Percentiles rank a stretch among this genome's conserved stretches.
Conservation (phyloP, 2,797 vertebrate species). For the Australoheros facetus region DNA sequence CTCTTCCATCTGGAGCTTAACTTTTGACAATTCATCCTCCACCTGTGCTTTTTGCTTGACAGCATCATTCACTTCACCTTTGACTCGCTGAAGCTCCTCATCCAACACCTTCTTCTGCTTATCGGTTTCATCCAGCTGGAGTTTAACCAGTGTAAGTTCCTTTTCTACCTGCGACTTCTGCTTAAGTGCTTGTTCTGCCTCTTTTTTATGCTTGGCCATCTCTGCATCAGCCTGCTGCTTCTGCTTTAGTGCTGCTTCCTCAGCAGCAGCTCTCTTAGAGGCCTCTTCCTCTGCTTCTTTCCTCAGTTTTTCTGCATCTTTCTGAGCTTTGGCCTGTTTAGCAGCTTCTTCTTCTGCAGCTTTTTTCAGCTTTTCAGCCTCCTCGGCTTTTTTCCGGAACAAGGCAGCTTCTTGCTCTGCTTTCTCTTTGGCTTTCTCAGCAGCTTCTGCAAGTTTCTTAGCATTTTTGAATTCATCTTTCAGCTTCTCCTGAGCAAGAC, state of each 20-base stretch:
- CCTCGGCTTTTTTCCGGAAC: constrained; percentile 88
- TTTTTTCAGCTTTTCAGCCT: constrained; percentile 89
- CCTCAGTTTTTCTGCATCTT: constrained; percentile 86
- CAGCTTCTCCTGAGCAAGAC: constrained; percentile 86
- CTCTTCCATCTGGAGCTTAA: constrained; percentile 93
- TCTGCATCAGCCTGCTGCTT: constrained; percentile 89
- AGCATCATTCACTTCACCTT: constrained; percentile 88
- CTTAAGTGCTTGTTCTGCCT: constrained; percentile 88
- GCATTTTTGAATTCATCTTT: constrained; percentile 87
- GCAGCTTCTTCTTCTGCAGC: constrained; percentile 88
- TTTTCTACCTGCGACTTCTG: constrained; percentile 93
- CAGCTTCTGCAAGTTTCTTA: constrained; percentile 85
- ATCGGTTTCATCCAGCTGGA: constrained; percentile 91
- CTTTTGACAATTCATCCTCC: constrained; percentile 89
- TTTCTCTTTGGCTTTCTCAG: constrained; percentile 85
- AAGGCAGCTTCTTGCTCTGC: constrained; percentile 88
- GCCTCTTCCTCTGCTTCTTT: constrained; percentile 93
- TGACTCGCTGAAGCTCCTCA: constrained; percentile 91
- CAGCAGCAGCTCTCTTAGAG: constrained; percentile 83
- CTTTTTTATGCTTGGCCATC: constrained; percentile 94
- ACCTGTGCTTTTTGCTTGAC: constrained; percentile 89
- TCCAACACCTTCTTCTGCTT: constrained; percentile 91
- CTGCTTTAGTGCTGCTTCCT: constrained; percentile 88
- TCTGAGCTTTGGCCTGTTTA: constrained; percentile 85
- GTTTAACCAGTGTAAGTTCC: constrained; percentile 86